These are phyloP conservation scores for Crotalus tigris DNA, from an alignment of 2,113 vertebrate species.

Conservation along the genomic window DNA sequence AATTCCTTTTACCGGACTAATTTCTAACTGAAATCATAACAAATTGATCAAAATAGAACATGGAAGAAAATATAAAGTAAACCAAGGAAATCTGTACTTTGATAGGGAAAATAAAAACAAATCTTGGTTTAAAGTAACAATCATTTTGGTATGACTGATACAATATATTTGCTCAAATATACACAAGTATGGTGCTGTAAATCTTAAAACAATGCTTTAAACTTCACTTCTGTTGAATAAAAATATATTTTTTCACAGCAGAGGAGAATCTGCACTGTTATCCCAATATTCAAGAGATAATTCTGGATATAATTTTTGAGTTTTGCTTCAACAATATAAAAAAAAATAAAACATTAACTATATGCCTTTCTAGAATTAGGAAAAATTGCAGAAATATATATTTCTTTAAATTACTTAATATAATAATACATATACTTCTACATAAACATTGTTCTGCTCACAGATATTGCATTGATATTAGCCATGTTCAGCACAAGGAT, in stretches of 20 bases:
- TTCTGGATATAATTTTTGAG: background rate
- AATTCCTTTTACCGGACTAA: conserved; percentile 17
- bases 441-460: background rate
- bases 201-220: background rate
- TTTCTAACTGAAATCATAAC: background rate
- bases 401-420: background rate
- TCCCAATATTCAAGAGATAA: background rate
- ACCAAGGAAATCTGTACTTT: conserved; percentile 8
- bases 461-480: background rate
- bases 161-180: background rate
- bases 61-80: background rate
- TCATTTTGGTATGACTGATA: background rate
- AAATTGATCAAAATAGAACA: conserved; percentile 11
- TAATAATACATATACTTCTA: background rate
- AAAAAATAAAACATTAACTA: background rate
- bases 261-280: background rate
- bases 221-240: background rate
- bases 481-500: background rate
- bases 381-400: background rate
- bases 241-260: background rate
- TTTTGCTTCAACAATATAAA: background rate
- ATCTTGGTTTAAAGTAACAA: background rate
- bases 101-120: background rate
- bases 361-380: background rate
- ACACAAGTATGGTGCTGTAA: background rate